Conservation (phyloP, 1,140 invertebrate genomes). For the Drosophila nikananu region DNA sequence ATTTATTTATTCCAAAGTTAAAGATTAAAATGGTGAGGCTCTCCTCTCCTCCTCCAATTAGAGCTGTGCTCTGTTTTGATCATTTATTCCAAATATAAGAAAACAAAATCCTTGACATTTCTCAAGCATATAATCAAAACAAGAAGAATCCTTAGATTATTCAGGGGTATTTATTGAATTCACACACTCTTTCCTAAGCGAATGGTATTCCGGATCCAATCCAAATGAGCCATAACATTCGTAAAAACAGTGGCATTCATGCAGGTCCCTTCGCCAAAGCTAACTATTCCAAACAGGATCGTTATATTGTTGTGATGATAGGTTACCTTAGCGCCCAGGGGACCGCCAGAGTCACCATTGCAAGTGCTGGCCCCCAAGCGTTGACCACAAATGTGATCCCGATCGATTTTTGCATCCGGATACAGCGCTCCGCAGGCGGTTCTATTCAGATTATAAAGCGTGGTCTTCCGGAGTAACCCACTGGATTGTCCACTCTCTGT, state of each 20-base stretch:
- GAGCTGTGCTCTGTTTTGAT: too few species aligned
- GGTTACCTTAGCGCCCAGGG: background rate
- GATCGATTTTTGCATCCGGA: background rate
- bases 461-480: background rate
- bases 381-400: slow-evolving; percentile 11
- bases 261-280: background rate
- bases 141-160: background rate
- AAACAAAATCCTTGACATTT: too few species aligned
- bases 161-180: background rate
- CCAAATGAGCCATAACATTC: slow-evolving; percentile 22
- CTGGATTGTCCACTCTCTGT: background rate
- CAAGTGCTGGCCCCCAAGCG: background rate
- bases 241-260: slow-evolving; percentile 10
- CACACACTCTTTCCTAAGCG: background rate
- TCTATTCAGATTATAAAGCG: background rate
- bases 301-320: background rate
- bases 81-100: too few species aligned
- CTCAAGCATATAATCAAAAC: too few species aligned
- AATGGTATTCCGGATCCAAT: slow-evolving; percentile 7
- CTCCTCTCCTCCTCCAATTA: too few species aligned
- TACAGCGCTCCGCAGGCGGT: background rate
- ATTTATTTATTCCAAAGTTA: too few species aligned
- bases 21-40: too few species aligned
- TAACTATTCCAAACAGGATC: slow-evolving; percentile 15
- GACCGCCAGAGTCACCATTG: slow-evolving; percentile 24